phyloP scores from a whole-genome alignment of 2,797 vertebrate species.

The Apogon hyalosoma region DNA sequence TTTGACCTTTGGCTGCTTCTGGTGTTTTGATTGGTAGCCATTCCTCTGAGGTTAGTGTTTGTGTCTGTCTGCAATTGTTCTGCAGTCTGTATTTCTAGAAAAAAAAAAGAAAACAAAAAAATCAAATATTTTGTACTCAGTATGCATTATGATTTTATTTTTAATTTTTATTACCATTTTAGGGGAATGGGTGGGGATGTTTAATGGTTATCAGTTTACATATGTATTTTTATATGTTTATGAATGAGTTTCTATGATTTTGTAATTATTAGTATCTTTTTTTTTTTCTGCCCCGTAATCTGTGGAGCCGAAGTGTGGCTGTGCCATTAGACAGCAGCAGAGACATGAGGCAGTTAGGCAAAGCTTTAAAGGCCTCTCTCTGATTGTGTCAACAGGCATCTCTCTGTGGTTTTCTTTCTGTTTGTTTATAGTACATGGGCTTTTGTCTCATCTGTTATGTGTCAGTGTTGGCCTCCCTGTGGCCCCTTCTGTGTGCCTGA shows the following conservation, averaged over 20 bases:
- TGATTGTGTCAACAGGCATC: conserved; percentile 68
- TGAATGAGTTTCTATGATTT: conserved; percentile 72
- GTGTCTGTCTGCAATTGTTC: conserved; percentile 46
- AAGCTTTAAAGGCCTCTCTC: conserved; percentile 58
- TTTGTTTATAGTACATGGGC: conserved; percentile 57
- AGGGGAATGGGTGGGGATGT: conserved; percentile 74
- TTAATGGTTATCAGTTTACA: conserved; percentile 83
- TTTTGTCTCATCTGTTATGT: conserved; percentile 66
- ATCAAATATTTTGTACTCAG: conserved; percentile 72
- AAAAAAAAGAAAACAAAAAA: conserved; percentile 39
- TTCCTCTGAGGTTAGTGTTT: conserved; percentile 71
- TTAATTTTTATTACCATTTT: conserved; percentile 79
- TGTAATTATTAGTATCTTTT: conserved; percentile 67
- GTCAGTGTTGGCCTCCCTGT: conserved; percentile 48
- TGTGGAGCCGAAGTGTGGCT: conserved; percentile 73
- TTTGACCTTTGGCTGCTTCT: conserved; percentile 64
- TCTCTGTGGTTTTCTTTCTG: conserved; percentile 60
- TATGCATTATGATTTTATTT: conserved; percentile 77
- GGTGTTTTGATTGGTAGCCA: conserved; percentile 65
- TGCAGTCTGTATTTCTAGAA: conserved; percentile 52
- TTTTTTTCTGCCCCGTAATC: conserved; percentile 50
- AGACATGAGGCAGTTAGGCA: conserved; percentile 57
- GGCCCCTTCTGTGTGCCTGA: conserved; percentile 39
- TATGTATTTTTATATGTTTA: conserved; percentile 75
- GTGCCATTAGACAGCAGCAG: conserved; percentile 73